Conservation (phyloP, 2,797 vertebrate species). For the Lateolabrax maculatus region DNA sequence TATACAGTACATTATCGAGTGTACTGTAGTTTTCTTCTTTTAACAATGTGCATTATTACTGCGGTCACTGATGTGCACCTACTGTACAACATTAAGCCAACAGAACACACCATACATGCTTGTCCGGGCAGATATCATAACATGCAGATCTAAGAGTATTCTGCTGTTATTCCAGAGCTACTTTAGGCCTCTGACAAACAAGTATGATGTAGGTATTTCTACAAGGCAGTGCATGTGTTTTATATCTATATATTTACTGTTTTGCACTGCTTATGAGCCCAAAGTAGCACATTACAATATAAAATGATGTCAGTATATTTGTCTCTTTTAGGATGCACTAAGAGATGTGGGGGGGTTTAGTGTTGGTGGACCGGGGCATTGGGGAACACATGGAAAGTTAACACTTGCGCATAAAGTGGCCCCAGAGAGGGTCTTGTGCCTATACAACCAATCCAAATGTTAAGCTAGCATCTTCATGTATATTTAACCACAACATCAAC, state of each 20-base stretch:
- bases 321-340: constrained; percentile 63
- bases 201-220: constrained; percentile 86
- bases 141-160: constrained; percentile 87
- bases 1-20: constrained; percentile 86
- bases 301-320: constrained; percentile 78
- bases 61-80: constrained; percentile 83
- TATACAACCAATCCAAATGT: constrained; percentile 77
- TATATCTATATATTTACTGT: constrained; percentile 70
- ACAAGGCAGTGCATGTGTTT: constrained; percentile 80
- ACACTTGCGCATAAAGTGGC: constrained; percentile 66
- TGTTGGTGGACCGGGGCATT: neutral
- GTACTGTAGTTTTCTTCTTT: constrained; percentile 83
- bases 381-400: constrained; percentile 33
- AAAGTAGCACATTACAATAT: constrained; percentile 79
- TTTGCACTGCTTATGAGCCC: constrained; percentile 84
- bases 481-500: constrained; percentile 49
- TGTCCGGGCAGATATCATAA: constrained; percentile 81
- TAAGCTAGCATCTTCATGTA: constrained; percentile 68
- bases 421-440: constrained; percentile 77
- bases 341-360: constrained; percentile 4
- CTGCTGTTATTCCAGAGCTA: constrained; percentile 85
- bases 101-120: constrained; percentile 90
- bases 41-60: constrained; percentile 84
- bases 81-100: constrained; percentile 87
- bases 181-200: constrained; percentile 81